These are phyloP conservation scores for Aricia agestis DNA, from an alignment of 1,140 invertebrate species.

Conservation along the genomic window DNA sequence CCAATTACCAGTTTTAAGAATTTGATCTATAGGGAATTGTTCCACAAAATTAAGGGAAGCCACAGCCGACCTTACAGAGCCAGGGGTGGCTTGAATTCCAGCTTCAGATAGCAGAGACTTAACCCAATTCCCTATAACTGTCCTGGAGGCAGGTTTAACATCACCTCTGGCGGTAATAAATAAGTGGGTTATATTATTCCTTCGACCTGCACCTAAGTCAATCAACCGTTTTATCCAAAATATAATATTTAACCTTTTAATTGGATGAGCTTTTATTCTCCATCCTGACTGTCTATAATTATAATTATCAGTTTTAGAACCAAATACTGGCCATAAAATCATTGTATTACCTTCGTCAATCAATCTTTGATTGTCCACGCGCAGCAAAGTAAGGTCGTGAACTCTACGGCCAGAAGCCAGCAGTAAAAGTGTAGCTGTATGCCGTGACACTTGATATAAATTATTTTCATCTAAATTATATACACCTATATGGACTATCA, in stretches of 20 bases:
- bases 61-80: slow-evolving; percentile 19
- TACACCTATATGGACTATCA: too few species aligned
- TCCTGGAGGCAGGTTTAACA: slow-evolving; percentile 26
- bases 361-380: too few species aligned
- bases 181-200: slow-evolving; percentile 26
- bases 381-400: too few species aligned
- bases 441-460: slow-evolving; percentile 24
- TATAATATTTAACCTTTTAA: slow-evolving; percentile 18
- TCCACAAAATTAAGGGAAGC: slow-evolving; percentile 24
- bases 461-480: slow-evolving; percentile 13
- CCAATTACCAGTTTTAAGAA: slow-evolving; percentile 22
- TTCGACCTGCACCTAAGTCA: slow-evolving; percentile 10
- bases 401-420: too few species aligned
- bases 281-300: slow-evolving; percentile 12
- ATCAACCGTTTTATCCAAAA: slow-evolving; percentile 21
- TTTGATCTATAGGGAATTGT: slow-evolving; percentile 18
- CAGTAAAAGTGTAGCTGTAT: too few species aligned
- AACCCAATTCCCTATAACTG: slow-evolving; percentile 23
- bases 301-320: too few species aligned
- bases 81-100: slow-evolving; percentile 21
- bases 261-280: slow-evolving; percentile 18
- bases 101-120: slow-evolving; percentile 17
- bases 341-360: too few species aligned
- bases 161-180: slow-evolving; percentile 28
- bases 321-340: too few species aligned